Conservation (phyloP, 2,797 vertebrate genomes). For the Parauchenoglanis punctatus region DNA sequence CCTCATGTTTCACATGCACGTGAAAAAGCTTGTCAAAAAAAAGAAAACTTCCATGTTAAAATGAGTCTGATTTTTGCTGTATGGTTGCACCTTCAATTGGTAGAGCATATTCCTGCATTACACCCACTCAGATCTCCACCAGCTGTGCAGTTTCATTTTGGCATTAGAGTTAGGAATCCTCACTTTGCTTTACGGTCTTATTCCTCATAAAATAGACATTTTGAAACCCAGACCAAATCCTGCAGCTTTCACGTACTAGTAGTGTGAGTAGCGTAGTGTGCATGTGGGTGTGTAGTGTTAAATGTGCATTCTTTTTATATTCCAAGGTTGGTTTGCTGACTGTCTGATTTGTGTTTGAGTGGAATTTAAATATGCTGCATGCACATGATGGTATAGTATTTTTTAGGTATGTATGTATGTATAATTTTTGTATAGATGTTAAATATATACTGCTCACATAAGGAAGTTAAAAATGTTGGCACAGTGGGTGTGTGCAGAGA, state of each 20-base stretch:
- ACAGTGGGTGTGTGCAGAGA: constrained; percentile 3
- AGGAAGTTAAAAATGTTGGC: background rate
- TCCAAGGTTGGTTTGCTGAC: background rate
- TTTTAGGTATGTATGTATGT: background rate
- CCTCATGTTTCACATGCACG: constrained; percentile 13
- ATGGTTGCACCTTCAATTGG: constrained; percentile 30
- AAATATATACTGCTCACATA: background rate
- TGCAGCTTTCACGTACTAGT: constrained; percentile 3
- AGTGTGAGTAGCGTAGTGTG: constrained; percentile 5
- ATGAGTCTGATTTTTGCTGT: constrained; percentile 19
- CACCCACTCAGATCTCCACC: constrained; percentile 14
- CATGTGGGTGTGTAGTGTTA: constrained; percentile 18
- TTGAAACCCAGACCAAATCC: background rate
- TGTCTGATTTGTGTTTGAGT: background rate
- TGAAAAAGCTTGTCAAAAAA: constrained; percentile 29
- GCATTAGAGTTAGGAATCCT: constrained; percentile 17
- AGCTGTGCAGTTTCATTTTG: constrained; percentile 34
- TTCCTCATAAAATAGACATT: background rate
- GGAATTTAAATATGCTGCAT: background rate
- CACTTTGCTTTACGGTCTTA: constrained; percentile 6
- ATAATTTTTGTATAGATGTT: background rate
- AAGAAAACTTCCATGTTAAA: background rate
- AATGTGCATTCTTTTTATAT: constrained; percentile 24
- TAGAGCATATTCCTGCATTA: constrained; percentile 23
- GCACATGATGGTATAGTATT: background rate